phyloP scores from a whole-genome alignment of 2,113 vertebrate genomes.

The Stercorarius parasiticus region DNA sequence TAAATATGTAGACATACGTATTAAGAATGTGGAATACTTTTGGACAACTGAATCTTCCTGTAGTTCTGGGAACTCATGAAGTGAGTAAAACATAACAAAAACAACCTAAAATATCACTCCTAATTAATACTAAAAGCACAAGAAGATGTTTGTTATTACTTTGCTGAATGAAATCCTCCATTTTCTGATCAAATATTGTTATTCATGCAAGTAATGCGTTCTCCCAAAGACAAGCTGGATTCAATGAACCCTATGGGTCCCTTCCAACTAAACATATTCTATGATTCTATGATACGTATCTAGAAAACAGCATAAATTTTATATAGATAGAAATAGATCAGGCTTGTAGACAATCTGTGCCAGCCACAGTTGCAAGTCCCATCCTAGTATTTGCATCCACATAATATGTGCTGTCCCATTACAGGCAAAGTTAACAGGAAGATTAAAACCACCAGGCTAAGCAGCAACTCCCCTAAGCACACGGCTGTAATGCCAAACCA shows the following conservation, averaged over 20 bases:
- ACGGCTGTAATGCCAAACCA: neutral
- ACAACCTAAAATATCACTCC: neutral
- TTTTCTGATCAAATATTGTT: neutral
- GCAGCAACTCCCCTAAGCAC: neutral
- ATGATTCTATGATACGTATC: neutral
- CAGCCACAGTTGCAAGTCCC: neutral
- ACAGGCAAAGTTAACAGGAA: neutral
- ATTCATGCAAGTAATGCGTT: neutral
- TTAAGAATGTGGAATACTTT: neutral
- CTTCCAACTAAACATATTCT: neutral
- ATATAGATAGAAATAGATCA: neutral
- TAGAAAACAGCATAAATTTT: neutral
- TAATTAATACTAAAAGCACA: neutral
- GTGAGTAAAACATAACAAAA: neutral
- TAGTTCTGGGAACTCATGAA: neutral
- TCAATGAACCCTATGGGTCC: neutral
- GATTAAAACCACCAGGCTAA: neutral
- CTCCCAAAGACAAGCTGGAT: neutral
- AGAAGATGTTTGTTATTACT: neutral
- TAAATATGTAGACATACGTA: neutral
- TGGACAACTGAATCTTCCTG: neutral
- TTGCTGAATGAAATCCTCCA: neutral
- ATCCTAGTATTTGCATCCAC: neutral
- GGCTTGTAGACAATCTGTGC: neutral
- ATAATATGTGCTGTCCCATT: neutral